Evolutionary conservation across 1,140 invertebrate species (phyloP).

Genomic region (Heliothis subflexa): DNA sequence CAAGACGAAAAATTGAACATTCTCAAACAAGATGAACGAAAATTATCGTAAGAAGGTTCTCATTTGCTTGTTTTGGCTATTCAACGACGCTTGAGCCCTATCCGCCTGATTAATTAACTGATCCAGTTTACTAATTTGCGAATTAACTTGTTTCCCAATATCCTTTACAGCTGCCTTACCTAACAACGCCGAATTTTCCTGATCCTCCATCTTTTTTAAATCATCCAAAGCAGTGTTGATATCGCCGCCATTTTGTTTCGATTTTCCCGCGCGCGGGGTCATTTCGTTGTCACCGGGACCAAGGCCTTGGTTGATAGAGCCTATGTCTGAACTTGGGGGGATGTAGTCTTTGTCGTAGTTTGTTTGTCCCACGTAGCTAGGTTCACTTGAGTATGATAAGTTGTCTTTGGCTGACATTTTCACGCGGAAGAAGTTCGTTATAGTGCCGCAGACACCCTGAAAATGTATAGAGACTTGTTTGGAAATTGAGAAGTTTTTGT

Average conservation of each 20-base stretch:
- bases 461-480: conserved; percentile 48
- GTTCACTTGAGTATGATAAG: conserved; percentile 82
- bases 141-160: conserved; percentile 87
- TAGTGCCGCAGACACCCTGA: conserved; percentile 89
- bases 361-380: conserved; percentile 78
- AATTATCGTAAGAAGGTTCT: conserved; percentile 88
- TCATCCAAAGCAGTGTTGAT: conserved; percentile 84
- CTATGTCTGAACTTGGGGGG: conserved; percentile 65
- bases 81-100: conserved; percentile 89
- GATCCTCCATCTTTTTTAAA: conserved; percentile 78
- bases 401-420: conserved; percentile 83
- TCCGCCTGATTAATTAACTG: conserved; percentile 89
- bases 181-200: conserved; percentile 64
- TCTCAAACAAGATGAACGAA: background rate
- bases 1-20: background rate
- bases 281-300: conserved; percentile 79
- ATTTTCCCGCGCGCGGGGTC: conserved; percentile 62
- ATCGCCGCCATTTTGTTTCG: conserved; percentile 65
- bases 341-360: conserved; percentile 79
- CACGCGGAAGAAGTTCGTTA: conserved; percentile 88
- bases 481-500: background rate
- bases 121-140: conserved; percentile 89
- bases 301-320: conserved; percentile 72
- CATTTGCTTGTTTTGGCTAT: conserved; percentile 91
- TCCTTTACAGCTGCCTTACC: conserved; percentile 78